A percentile compares a stretch with the other conserved stretches of the same genome.
Evolutionary conservation across 2,797 vertebrate species (phyloP).

Genomic region (Podarcis siculus): DNA sequence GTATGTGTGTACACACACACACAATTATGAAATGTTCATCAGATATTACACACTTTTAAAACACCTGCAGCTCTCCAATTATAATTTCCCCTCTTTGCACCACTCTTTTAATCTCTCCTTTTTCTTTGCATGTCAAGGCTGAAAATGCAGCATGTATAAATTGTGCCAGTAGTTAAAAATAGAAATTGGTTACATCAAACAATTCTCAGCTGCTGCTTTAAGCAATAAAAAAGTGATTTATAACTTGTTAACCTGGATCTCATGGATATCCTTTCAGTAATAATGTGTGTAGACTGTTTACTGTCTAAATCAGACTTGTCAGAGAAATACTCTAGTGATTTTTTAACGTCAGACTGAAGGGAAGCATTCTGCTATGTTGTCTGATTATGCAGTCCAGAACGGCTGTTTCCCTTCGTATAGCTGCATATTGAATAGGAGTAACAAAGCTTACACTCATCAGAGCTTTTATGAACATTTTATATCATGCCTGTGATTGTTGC

Average conservation of each 20-base stretch:
- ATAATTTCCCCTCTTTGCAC: neutral
- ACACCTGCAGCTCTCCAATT: neutral
- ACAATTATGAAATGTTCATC: neutral
- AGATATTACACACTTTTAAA: neutral
- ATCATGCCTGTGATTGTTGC: constrained; percentile 19
- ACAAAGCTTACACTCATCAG: constrained; percentile 42
- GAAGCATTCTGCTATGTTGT: constrained; percentile 48
- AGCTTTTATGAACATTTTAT: constrained; percentile 53
- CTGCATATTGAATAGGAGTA: constrained; percentile 48
- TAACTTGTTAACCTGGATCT: constrained; percentile 67
- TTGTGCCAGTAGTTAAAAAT: constrained; percentile 55
- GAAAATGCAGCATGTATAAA: constrained; percentile 56
- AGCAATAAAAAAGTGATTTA: constrained; percentile 65
- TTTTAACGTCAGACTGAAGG: constrained; percentile 54
- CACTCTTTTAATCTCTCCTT: constrained; percentile 1
- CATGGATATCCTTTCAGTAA: constrained; percentile 40
- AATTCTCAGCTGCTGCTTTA: constrained; percentile 57
- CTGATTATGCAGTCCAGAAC: constrained; percentile 10
- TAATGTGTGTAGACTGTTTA: constrained; percentile 55
- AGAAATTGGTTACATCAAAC: constrained; percentile 46
- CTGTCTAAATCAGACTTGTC: constrained; percentile 52
- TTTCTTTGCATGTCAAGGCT: constrained; percentile 51
- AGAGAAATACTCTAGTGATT: constrained; percentile 43
- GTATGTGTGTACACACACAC: neutral
- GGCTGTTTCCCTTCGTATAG: constrained; percentile 17